Evolutionary conservation across 2,888 invertebrate species (phyloP), one percentile per base, ranked within the genome.

Genomic region (Vannuccia rotundouncinata): DNA sequence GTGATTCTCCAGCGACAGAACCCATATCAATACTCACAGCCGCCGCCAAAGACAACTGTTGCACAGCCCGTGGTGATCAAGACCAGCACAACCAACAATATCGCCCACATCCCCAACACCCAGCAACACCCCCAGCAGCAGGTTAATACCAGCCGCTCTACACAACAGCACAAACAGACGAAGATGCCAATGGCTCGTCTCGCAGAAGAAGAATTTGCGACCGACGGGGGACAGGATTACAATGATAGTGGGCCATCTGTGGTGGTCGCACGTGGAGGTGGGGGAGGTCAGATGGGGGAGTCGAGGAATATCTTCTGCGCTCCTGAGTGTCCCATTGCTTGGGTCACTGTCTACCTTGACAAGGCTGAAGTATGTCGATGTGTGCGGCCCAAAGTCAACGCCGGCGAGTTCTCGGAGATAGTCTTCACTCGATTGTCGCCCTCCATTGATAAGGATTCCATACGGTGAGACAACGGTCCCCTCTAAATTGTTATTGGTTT

Each of bases 311-410:
- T 59, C 0, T 77, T 77, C 31, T 45, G 59, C 31, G 77, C 77
- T 1, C 45, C 77, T 1, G 13, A 31, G 22, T 80, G 80, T 59
- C 45, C 31, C 31, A 78, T 80, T 27, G 31, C 30, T 29, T 74
- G 31, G 22, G 84, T 85, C 28, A 83, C 83, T 1, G 85, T 85
- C 5, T 85, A 85, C 77, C 81, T 84, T 31, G 85, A 85, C 82
- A 80, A 85, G 30, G 85, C 85, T 0, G 84, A 85, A 77, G 84
- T 85, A 0, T 84, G 83, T 79, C 81, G 81, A 1, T 45, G 45
- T 22, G 76, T 81, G 29, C 31, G 27, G 13, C 81, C 74, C 13
- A 74, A 80, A 2, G 60, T 81, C 22, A 29, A n/a, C 27, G 80
- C 81, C 1, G 80, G 80, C 30, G 81, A 81, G 45, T 17, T 79